phyloP scores from a whole-genome alignment of 2,888 invertebrate species.

The Anagyrus pseudococci region DNA sequence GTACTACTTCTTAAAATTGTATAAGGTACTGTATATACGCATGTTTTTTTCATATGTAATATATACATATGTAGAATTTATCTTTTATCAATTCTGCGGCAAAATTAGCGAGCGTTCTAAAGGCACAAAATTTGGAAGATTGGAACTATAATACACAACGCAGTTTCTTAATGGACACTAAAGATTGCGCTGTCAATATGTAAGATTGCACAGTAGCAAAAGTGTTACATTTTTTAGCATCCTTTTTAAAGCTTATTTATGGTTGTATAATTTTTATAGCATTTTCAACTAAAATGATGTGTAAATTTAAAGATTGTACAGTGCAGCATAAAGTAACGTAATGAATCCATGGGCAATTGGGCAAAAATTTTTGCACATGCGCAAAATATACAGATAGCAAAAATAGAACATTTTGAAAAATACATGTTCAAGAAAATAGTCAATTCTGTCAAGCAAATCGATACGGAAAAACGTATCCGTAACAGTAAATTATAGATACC shows the following conservation, averaged over 20 bases:
- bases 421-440: conserved; percentile 17
- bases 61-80: no score
- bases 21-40: conserved; percentile 19
- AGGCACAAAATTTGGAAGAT: conserved; percentile 48
- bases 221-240: conserved; percentile 9
- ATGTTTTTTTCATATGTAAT: conserved; percentile 18
- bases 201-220: conserved; percentile 20
- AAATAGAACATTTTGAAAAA: conserved; percentile 20
- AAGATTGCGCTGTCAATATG: conserved; percentile 14
- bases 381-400: conserved; percentile 22
- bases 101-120: conserved; percentile 41
- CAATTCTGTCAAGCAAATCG: conserved; percentile 5
- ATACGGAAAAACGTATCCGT: background rate
- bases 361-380: conserved; percentile 10
- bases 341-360: conserved; percentile 9
- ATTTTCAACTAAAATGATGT: conserved; percentile 4
- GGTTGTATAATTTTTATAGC: conserved; percentile 13
- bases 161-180: conserved; percentile 19
- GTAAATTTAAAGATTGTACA: conserved; percentile 23
- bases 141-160: conserved; percentile 33
- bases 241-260: conserved; percentile 22
- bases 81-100: conserved; percentile 29
- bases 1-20: conserved; percentile 21
- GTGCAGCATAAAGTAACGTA: conserved; percentile 22
- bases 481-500: background rate